Conservation (phyloP, 2,888 invertebrate species). For the Coelinius sp. region DNA sequence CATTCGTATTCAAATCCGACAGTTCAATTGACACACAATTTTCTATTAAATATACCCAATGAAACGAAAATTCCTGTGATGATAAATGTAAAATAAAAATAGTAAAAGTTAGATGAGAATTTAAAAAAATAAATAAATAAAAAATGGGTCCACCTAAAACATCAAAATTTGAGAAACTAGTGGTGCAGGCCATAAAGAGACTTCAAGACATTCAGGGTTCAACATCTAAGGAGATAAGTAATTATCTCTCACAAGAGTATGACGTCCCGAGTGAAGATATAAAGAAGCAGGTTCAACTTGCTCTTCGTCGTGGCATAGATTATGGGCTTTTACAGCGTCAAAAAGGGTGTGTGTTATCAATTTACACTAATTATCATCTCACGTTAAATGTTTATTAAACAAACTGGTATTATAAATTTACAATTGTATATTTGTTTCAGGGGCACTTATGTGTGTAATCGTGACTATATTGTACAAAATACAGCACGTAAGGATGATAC, state of each 20-base stretch:
- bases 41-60: slow-evolving; percentile 4
- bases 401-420: background rate
- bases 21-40: slow-evolving; percentile 13
- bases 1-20: slow-evolving; percentile 13
- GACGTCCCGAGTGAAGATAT: slow-evolving; percentile 55
- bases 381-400: background rate
- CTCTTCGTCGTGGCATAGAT: slow-evolving; percentile 61
- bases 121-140: background rate
- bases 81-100: slow-evolving; percentile 33
- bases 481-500: background rate
- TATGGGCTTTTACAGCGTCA: slow-evolving; percentile 62
- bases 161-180: slow-evolving; percentile 61
- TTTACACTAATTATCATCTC: slow-evolving; percentile 3
- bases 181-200: slow-evolving; percentile 62
- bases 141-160: slow-evolving; percentile 49
- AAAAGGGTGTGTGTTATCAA: slow-evolving; percentile 57
- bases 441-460: slow-evolving; percentile 55
- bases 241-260: slow-evolving; percentile 62
- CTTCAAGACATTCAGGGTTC: slow-evolving; percentile 63
- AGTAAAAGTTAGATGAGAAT: slow-evolving; percentile 28
- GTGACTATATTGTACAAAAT: slow-evolving; percentile 38
- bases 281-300: slow-evolving; percentile 58
- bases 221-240: slow-evolving; percentile 62
- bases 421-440: slow-evolving; percentile 40
- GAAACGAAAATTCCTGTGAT: slow-evolving; percentile 18